These are phyloP conservation scores for Dysidea cf. avara DNA, from an alignment of 37 sponge, comb jelly and placozoan genomes.

Conservation along the genomic window DNA sequence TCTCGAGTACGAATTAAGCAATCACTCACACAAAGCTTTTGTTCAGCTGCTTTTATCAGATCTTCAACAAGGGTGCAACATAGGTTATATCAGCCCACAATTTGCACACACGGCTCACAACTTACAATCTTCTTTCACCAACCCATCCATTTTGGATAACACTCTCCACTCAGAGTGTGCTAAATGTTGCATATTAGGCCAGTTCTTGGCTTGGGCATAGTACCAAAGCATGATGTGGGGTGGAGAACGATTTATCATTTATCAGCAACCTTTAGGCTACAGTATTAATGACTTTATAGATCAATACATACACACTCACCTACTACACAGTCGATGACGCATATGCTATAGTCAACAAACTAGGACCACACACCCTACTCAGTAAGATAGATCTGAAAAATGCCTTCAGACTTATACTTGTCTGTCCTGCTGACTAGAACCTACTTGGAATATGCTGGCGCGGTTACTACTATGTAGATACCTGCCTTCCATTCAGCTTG, in stretches of 20 bases:
- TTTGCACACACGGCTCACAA: background rate
- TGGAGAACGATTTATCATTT: conserved; percentile 43
- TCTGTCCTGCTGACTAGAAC: conserved; percentile 38
- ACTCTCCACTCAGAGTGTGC: conserved; percentile 11
- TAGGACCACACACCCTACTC: conserved; percentile 7
- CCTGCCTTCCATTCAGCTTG: conserved; percentile 34
- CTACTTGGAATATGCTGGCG: conserved; percentile 39
- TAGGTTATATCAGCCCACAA: conserved; percentile 24
- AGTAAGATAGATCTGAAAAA: conserved; percentile 44
- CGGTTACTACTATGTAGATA: conserved; percentile 23
- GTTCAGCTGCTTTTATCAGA: background rate
- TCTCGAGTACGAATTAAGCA: conserved; percentile 23
- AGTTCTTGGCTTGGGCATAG: conserved; percentile 24
- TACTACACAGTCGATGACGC: too few species aligned
- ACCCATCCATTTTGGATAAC: conserved; percentile 10
- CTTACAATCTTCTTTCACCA: conserved; percentile 5
- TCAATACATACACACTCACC: too few species aligned
- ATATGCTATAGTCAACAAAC: background rate
- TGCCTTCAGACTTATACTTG: conserved; percentile 38
- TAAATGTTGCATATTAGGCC: conserved; percentile 10
- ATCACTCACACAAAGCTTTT: conserved; percentile 14
- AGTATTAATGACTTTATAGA: conserved; percentile 43
- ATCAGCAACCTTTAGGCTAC: conserved; percentile 31
- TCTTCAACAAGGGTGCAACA: conserved; percentile 1
- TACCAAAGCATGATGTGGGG: conserved; percentile 38